These are phyloP conservation scores for Microctenopoma stevenorrisi DNA, from an alignment of 2,797 vertebrate genomes.

Conservation along the genomic window DNA sequence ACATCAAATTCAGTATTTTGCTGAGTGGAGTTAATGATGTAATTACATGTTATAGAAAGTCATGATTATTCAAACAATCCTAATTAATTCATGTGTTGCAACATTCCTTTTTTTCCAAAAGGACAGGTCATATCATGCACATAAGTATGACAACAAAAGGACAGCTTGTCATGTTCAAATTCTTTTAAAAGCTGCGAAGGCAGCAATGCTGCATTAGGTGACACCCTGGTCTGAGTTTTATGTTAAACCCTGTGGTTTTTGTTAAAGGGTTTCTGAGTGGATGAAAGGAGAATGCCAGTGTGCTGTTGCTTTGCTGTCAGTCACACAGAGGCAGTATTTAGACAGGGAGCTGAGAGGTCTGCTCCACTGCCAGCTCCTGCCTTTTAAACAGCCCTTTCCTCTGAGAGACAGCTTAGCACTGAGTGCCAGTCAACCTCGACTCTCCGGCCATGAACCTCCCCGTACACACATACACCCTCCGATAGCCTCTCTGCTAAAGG, in stretches of 20 bases:
- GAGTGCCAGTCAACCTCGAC: conserved; percentile 78
- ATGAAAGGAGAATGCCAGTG: conserved; percentile 73
- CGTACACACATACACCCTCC: conserved; percentile 15
- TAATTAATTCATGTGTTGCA: conserved; percentile 36
- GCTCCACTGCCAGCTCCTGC: conserved; percentile 77
- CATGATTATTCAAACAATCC: conserved; percentile 28
- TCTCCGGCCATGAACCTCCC: conserved; percentile 10
- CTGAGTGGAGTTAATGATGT: conserved; percentile 1
- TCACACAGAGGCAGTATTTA: conserved; percentile 80
- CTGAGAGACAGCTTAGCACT: conserved; percentile 79
- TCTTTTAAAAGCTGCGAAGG: conserved; percentile 52
- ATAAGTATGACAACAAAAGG: conserved; percentile 42
- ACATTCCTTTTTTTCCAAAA: conserved; percentile 5
- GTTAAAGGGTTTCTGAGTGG: conserved; percentile 70
- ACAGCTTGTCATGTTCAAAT: conserved; percentile 69
- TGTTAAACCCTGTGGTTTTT: conserved; percentile 71
- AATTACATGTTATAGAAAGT: conserved; percentile 4
- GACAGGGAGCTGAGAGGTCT: conserved; percentile 80
- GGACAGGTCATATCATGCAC: conserved; percentile 30
- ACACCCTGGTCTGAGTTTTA: conserved; percentile 64
- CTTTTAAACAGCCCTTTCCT: conserved; percentile 80
- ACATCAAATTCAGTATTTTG: conserved; percentile 1
- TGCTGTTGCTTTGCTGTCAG: conserved; percentile 78
- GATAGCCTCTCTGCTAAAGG: conserved; percentile 65
- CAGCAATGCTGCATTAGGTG: conserved; percentile 52